Base-by-base conservation (phyloP, 1,140 invertebrate genomes). In the Gerris buenoi region DNA sequence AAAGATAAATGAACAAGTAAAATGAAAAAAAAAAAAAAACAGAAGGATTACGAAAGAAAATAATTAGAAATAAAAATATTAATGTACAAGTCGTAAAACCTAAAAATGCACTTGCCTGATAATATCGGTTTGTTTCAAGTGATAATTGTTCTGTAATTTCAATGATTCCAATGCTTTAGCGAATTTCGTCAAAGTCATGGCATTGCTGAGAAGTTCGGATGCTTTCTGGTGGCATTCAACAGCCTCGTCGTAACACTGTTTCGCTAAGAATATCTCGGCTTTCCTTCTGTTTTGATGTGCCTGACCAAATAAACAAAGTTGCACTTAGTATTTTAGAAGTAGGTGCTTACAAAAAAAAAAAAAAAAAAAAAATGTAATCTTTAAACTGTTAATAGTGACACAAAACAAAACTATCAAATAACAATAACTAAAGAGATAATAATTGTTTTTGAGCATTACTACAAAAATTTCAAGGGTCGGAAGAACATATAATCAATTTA, bases 241-340 rank as follows among this genome's bases (percentile, higher is more conserved):
- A 1, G 85, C 83, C 71, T 85, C 84, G 65, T 84, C 79, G 68
- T 82, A 86, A 69, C 80, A 78, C 70, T 82, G 79, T 70, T 81
- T 78, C 57, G 78, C 77, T 57, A 85, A 73, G 71, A 82, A 79
- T 46, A 79, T 80, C 63, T 85, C 84, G 64, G 84, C 84, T 59
- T 81, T 78, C 69, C 85, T 79, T 71, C 85, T 81, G 72, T 82
- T 83, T 68, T 83, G 81, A 75, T 86, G 85, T 23, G 85, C 84
- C 85, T 86, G 69, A 64, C 76, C 65, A 58, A 64, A 57, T n/a
- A 63, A 33, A 63, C 2, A 65, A 22, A 27, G 2, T 25, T 57
- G 27, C 22, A 57, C 5, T 46, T 46, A 46, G 18, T 46, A 46
- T 46, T 46, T 46, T 46, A 18, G 5, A 46, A 5, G 5, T 5